Evolutionary conservation across 2,888 invertebrate species (phyloP).

Genomic region (Loripinus fragilis): DNA sequence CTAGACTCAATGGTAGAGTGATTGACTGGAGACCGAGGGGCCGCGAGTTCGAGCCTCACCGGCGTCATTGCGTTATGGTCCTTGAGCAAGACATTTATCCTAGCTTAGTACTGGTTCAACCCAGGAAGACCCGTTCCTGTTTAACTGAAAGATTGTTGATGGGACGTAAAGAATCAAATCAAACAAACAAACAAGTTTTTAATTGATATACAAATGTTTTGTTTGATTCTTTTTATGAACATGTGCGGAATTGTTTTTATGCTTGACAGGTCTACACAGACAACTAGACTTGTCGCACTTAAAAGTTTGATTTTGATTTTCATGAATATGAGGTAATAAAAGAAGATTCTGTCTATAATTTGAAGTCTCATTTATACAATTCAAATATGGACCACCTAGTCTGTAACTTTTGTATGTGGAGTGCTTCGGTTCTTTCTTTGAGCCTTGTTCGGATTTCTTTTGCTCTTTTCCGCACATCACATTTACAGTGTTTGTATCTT

Average conservation of each 20-base stretch:
- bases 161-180: too few species aligned
- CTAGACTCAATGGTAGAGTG: too few species aligned
- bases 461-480: not conserved
- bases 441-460: not conserved
- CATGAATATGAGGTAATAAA: not conserved
- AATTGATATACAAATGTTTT: too few species aligned
- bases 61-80: too few species aligned
- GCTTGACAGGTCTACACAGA: not conserved
- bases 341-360: constrained; percentile 1
- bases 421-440: not conserved
- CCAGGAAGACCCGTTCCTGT: too few species aligned
- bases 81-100: too few species aligned
- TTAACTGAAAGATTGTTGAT: too few species aligned
- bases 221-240: not conserved
- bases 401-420: not conserved
- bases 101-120: too few species aligned
- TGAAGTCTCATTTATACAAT: not conserved
- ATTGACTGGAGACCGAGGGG: too few species aligned
- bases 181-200: too few species aligned
- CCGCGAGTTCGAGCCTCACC: too few species aligned
- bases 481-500: constrained; percentile 40
- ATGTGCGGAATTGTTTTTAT: not conserved
- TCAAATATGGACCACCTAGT: constrained; percentile 3
- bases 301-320: not conserved
- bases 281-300: not conserved